Percentiles rank a stretch among this genome's conserved stretches.
Conservation (phyloP, 2,113 vertebrate species). For the Bos indicus region DNA sequence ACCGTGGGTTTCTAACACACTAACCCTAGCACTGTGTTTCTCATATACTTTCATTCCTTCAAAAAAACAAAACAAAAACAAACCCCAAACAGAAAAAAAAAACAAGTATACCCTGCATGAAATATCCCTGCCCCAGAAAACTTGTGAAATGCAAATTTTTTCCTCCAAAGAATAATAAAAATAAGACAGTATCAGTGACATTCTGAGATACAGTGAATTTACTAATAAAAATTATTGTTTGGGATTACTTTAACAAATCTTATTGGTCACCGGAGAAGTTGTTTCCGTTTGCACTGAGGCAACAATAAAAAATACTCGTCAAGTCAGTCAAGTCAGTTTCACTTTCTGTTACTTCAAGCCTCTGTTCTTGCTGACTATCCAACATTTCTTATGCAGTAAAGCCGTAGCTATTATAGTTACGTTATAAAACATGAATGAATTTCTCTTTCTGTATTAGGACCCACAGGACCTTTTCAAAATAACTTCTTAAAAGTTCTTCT, state of each 20-base stretch:
- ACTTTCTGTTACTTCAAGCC: constrained; percentile 64
- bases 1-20: neutral
- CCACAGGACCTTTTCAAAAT: neutral
- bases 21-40: neutral
- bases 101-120: neutral
- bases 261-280: neutral
- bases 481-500: constrained; percentile 36
- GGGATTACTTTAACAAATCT: constrained; percentile 24
- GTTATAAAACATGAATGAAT: neutral
- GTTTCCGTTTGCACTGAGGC: constrained; percentile 7
- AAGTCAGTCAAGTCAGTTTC: constrained; percentile 69
- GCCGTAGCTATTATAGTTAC: neutral
- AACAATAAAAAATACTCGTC: neutral
- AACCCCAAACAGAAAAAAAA: neutral
- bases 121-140: constrained; percentile 22
- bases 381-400: neutral
- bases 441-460: neutral
- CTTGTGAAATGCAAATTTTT: neutral
- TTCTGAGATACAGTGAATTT: neutral
- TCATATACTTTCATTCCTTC: neutral
- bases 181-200: neutral
- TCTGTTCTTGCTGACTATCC: neutral
- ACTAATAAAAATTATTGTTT: neutral
- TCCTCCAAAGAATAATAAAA: neutral
- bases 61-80: neutral